These are phyloP conservation scores for Strix aluco DNA, from an alignment of 2,113 vertebrate genomes.

Conservation along the genomic window DNA sequence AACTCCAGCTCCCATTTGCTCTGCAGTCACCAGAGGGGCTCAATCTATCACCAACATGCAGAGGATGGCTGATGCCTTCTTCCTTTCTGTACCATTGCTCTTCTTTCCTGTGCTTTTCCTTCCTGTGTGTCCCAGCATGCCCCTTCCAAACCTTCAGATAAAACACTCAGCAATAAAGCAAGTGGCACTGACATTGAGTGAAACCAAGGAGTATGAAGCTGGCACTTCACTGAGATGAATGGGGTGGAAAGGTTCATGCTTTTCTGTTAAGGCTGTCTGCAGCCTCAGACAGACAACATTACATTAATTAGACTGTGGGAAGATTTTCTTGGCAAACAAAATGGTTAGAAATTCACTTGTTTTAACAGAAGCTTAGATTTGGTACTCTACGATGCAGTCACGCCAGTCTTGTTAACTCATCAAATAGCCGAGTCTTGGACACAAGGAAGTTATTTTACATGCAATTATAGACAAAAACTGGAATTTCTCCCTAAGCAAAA, in stretches of 20 bases:
- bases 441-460: not conserved
- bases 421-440: not conserved
- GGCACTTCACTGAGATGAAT: not conserved
- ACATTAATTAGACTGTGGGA: not conserved
- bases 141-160: not conserved
- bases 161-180: not conserved
- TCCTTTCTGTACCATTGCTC: not conserved
- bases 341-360: not conserved
- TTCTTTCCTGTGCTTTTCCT: not conserved
- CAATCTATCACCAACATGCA: not conserved
- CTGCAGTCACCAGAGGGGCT: not conserved
- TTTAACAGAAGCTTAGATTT: not conserved
- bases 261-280: not conserved
- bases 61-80: not conserved
- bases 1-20: not conserved
- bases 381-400: not conserved
- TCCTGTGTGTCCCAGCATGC: not conserved
- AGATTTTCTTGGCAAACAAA: not conserved
- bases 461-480: not conserved
- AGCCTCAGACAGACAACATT: not conserved
- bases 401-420: not conserved
- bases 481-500: not conserved
- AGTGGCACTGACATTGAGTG: not conserved
- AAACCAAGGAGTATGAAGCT: not conserved
- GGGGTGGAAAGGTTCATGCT: not conserved